phyloP scores from a whole-genome alignment of 2,797 vertebrate species.

The Meda fulgida region DNA sequence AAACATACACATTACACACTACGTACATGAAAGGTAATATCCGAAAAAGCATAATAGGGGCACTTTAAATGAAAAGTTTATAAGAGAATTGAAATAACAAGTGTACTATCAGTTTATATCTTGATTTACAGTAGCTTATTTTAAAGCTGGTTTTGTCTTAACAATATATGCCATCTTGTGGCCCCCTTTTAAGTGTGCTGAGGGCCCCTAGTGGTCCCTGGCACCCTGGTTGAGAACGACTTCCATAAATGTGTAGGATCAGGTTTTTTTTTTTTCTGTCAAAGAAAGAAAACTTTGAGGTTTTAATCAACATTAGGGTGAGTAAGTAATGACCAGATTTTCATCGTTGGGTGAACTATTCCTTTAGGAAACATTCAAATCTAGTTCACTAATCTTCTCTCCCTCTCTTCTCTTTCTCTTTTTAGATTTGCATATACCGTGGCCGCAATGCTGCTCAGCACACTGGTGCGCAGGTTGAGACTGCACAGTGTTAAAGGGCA shows the following conservation, averaged over 20 bases:
- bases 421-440: constrained; percentile 92
- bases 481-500: constrained; percentile 84
- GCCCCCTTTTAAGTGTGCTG: background rate
- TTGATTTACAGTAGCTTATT: background rate
- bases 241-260: background rate
- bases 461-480: constrained; percentile 83
- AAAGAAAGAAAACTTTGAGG: background rate
- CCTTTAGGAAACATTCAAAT: background rate
- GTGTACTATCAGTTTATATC: background rate
- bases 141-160: background rate
- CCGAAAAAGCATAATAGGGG: background rate
- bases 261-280: background rate
- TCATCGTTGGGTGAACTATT: background rate
- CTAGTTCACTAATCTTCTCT: background rate
- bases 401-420: background rate
- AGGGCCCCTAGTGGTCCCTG: background rate
- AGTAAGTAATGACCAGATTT: background rate
- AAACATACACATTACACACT: background rate
- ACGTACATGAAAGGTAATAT: background rate
- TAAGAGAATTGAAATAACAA: background rate
- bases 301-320: background rate
- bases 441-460: constrained; percentile 85
- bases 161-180: too few species aligned
- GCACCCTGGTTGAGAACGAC: background rate
- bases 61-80: background rate